Conservation (phyloP, 2,113 vertebrate species). For the Saimiri boliviensis region DNA sequence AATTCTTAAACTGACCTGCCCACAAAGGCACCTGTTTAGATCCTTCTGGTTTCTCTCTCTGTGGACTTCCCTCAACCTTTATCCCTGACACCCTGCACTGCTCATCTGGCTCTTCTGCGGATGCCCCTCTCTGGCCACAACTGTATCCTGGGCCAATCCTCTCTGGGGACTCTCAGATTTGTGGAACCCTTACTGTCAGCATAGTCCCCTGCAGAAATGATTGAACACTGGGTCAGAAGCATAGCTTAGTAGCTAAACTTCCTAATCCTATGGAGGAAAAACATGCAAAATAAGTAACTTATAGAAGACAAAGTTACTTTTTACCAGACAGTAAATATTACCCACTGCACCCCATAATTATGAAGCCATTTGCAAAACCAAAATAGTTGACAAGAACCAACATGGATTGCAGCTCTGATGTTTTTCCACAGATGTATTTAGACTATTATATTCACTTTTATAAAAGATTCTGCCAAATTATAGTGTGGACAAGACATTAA, state of each 20-base stretch:
- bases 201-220: background rate
- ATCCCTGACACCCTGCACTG: background rate
- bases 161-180: background rate
- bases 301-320: background rate
- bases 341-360: background rate
- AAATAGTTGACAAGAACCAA: background rate
- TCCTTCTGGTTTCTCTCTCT: background rate
- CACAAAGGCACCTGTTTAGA: background rate
- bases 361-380: background rate
- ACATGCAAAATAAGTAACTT: background rate
- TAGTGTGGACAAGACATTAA: background rate
- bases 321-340: background rate
- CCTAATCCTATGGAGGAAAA: background rate
- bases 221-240: background rate
- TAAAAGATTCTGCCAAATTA: background rate
- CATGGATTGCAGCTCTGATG: background rate
- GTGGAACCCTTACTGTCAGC: background rate
- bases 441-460: background rate
- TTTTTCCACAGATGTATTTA: background rate
- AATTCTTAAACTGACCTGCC: no score
- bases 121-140: background rate
- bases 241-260: background rate
- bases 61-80: background rate
- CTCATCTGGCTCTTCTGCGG: background rate
- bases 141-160: background rate